Conservation (phyloP, 2,888 invertebrate species). For the Pristionchus japonicus region DNA sequence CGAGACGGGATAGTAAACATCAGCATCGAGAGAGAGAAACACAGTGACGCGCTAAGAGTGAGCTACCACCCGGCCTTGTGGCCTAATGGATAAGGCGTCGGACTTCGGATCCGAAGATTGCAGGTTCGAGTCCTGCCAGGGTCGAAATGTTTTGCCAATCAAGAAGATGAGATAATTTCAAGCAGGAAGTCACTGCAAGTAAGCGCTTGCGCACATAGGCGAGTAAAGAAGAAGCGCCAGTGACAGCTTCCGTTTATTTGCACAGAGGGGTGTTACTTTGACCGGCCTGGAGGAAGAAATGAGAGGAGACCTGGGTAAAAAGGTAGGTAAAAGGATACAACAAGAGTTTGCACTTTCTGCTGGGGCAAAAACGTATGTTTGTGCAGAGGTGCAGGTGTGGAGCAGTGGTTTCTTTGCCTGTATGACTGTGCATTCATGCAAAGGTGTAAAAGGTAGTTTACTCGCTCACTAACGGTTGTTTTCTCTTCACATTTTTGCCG, state of each 20-base stretch:
- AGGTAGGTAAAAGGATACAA: too few relatives aligned
- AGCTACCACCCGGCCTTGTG: conserved; percentile 62
- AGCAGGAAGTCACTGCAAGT: conserved; percentile 14
- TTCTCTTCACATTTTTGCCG: too few relatives aligned
- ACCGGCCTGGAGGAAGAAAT: too few relatives aligned
- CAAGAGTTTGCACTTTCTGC: too few relatives aligned
- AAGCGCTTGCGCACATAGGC: background rate
- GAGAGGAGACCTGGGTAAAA: too few relatives aligned
- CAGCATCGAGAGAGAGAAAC: background rate
- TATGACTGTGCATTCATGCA: too few relatives aligned
- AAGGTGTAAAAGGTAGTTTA: too few relatives aligned
- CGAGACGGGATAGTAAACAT: background rate
- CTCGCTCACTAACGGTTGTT: too few relatives aligned
- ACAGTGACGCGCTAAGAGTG: background rate
- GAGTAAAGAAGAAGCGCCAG: background rate
- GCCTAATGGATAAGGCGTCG: conserved; percentile 75
- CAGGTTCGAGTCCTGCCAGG: conserved; percentile 62
- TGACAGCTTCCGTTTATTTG: background rate
- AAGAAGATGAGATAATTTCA: background rate
- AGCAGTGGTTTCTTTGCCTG: too few relatives aligned
- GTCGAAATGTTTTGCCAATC: conserved; percentile 47
- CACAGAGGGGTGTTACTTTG: background rate
- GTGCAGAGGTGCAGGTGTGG: too few relatives aligned
- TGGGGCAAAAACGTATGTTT: too few relatives aligned
- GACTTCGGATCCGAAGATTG: conserved; percentile 71